phyloP scores from a whole-genome alignment of 2,888 invertebrate species.

The Scrobipalpa atriplicella region DNA sequence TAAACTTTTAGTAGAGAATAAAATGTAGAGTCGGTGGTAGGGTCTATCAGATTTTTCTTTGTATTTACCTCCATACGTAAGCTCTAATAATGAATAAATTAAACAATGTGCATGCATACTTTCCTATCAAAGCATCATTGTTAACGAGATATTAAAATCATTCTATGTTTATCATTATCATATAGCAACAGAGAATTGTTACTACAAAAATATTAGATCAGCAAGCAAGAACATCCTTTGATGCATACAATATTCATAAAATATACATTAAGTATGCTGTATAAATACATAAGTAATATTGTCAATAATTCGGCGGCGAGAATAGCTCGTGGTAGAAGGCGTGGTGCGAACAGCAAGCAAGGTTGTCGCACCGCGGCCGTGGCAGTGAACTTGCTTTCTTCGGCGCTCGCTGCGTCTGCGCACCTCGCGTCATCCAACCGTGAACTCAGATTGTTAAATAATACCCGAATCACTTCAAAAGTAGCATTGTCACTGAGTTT shows the following conservation, averaged over 20 bases:
- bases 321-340: neutral
- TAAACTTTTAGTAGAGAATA: too few relatives aligned
- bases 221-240: neutral
- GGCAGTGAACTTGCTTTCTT: slow-evolving; percentile 82
- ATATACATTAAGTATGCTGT: neutral
- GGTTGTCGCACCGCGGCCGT: slow-evolving; percentile 78
- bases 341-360: slow-evolving; percentile 44
- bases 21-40: too few relatives aligned
- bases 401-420: slow-evolving; percentile 50
- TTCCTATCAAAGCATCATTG: too few relatives aligned
- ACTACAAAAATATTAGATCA: neutral
- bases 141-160: too few relatives aligned
- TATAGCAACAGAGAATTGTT: too few relatives aligned
- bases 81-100: too few relatives aligned
- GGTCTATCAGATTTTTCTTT: too few relatives aligned
- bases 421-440: slow-evolving; percentile 58
- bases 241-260: neutral
- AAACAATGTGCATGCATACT: too few relatives aligned
- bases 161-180: too few relatives aligned
- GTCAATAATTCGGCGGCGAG: slow-evolving; percentile 16
- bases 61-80: too few relatives aligned
- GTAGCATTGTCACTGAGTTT: slow-evolving; percentile 3
- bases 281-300: neutral
- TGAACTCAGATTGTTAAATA: slow-evolving; percentile 56
- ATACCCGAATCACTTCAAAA: slow-evolving; percentile 34